Evolutionary conservation across 2,113 vertebrate species (phyloP), one percentile per base, ranked within the genome.

Genomic region (Campylorhamphus procurvoides): DNA sequence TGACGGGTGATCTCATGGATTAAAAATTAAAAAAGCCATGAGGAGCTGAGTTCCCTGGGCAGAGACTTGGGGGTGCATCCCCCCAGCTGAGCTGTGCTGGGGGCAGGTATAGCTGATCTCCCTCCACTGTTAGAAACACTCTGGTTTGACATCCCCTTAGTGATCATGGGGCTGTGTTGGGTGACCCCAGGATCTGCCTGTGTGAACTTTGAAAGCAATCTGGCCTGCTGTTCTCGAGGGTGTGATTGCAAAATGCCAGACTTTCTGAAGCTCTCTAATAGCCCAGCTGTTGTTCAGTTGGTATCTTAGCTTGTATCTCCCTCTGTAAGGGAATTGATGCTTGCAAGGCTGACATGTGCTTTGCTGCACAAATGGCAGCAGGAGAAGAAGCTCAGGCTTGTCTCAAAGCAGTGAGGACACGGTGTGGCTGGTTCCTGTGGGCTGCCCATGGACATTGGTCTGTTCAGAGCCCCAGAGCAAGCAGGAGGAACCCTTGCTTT

Each of bases 11-110:
- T 68, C 82, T 93, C 90, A 74, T 29, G 50, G 91, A 72, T 87
- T 81, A 84, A 95, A 92, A 94, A 92, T 87, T 82, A 82, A 93
- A 89, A 31, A 81, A 79, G 37, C 67, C 50, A 60, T 67, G 67
- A 79, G 69, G 74, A 69, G 66, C 74, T 6, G 69, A 94, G 89
- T 62, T 75, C 40, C 55, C 69, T 14, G 13, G 66, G 85, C 90
- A 73, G 59, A 46, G 75, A 28, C 52, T 33, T 80, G 78, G 0
- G 1, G 66, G 74, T 49, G 8, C 12, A 8, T 76, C 74, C 20
- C 46, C 13, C 3, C 9, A 22, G 58, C 1, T 74, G 73, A 71
- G 77, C 77, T 79, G 4, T 62, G 55, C 63, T n/a, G 31, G 13
- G 35, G 8, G 35, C 84, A 68, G 67, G 62, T 87, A 53, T 40